Percentiles rank a stretch among this genome's conserved stretches.
phyloP scores from a whole-genome alignment of 2,113 vertebrate species.

The Vidua macroura region DNA sequence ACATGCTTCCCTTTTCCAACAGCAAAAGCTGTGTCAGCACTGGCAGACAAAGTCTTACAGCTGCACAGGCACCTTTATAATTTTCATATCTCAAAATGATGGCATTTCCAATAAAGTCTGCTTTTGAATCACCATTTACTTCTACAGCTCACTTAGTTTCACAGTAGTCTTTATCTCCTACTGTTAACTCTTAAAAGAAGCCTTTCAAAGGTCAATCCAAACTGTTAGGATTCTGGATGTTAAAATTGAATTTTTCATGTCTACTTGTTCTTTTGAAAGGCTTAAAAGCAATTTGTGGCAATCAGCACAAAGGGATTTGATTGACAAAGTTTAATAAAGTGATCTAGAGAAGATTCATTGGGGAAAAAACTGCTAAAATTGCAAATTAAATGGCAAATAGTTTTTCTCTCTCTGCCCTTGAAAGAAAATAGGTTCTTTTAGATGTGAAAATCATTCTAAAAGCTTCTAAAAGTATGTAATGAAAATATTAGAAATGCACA shows the following conservation, averaged over 20 bases:
- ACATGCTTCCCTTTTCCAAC: neutral
- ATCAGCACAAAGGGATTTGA: neutral
- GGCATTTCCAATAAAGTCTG: neutral
- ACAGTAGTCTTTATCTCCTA: neutral
- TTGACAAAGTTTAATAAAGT: neutral
- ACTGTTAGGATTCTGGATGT: neutral
- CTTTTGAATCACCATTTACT: constrained; percentile 5
- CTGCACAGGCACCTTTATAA: neutral
- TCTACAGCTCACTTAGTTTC: constrained; percentile 33
- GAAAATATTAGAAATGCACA: neutral
- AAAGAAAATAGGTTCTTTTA: neutral
- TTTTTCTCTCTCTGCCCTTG: neutral
- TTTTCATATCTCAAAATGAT: constrained; percentile 4
- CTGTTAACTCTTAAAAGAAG: constrained; percentile 18
- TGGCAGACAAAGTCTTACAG: neutral
- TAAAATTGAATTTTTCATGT: constrained; percentile 10
- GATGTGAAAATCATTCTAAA: neutral
- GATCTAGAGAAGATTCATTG: neutral
- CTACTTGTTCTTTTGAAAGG: constrained; percentile 17
- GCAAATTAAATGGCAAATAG: neutral
- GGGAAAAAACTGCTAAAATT: neutral
- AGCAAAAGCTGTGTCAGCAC: neutral
- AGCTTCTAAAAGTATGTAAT: neutral
- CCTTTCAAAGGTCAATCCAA: constrained; percentile 31
- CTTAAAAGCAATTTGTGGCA: constrained; percentile 2